Evolutionary conservation across 2,888 invertebrate genomes (phyloP), one percentile per base, ranked within the genome.

Genomic region (Tethea ocularis): DNA sequence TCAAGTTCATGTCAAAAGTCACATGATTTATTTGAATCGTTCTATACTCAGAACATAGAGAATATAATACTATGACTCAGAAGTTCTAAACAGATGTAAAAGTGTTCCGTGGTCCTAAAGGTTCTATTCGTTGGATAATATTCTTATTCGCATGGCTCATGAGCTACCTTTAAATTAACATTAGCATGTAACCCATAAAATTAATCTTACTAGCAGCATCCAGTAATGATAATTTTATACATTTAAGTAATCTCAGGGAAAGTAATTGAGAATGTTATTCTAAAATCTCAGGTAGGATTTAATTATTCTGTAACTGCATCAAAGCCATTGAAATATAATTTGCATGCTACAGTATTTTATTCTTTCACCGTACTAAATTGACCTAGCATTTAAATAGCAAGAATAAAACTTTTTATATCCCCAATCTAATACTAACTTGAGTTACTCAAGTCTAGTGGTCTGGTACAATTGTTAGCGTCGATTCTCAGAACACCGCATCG

Each of bases 381-480:
- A 3, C 46, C 46, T 20, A 20, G 20, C 8, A 46, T 20, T 17
- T 46, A 1, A 20, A 46, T 46, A 20, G n/a, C 10, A 17, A 20
- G 20, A n/a, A 46, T 46, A 46, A 41, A 41, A 20, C 17, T 1
- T 46, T 46, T 46, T 46, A 46, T 10, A 46, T 46, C 17, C 10
- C 46, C 46, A 17, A 46, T 46, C 17, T 10, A 46, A 20, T 10
- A 46, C n/a, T 46, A 46, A 46, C 46, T 46, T 46, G 20, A n/a
- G 46, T 17, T 46, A 2, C 8, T 20, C 17, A 46, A 64, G 57
- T 66, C 61, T 62, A 51, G 67, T 57, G 65, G 69, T 58, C 62
- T 56, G 64, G 62, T 66, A 66, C 73, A 76, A 74, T 74, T 66
- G 68, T 67, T 67, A 73, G 62, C 72, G 70, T 72, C 71, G 71